Conservation (phyloP, 2,797 vertebrate species). For the Dendrocincla fuliginosa region DNA sequence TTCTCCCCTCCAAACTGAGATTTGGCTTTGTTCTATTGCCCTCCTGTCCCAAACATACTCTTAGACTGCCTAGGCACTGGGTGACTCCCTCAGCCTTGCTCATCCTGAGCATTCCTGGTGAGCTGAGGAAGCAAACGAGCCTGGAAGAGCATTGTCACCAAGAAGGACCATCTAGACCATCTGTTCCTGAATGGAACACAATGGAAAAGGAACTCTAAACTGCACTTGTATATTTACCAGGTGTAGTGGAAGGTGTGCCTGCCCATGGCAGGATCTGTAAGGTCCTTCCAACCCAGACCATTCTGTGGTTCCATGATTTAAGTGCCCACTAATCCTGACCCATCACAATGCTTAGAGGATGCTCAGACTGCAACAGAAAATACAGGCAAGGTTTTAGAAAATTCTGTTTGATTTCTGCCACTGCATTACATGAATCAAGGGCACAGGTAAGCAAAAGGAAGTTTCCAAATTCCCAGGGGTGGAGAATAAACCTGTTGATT, state of each 20-base stretch:
- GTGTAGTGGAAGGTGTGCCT: not conserved
- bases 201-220: not conserved
- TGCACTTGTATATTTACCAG: not conserved
- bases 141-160: not conserved
- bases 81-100: not conserved
- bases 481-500: not conserved
- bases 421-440: not conserved
- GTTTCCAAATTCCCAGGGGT: not conserved
- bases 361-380: not conserved
- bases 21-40: not conserved
- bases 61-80: not conserved
- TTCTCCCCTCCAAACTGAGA: not conserved
- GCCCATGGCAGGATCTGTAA: not conserved
- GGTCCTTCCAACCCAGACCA: not conserved
- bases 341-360: not conserved
- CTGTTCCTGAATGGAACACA: not conserved
- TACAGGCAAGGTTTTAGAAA: not conserved
- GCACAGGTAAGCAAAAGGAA: not conserved
- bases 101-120: not conserved
- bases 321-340: not conserved
- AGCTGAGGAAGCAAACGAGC: not conserved
- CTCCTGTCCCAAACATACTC: not conserved
- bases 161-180: not conserved
- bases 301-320: not conserved
- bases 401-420: not conserved